Evolutionary conservation across 2,888 invertebrate species (phyloP).

Genomic region (Pterostichus madidus): DNA sequence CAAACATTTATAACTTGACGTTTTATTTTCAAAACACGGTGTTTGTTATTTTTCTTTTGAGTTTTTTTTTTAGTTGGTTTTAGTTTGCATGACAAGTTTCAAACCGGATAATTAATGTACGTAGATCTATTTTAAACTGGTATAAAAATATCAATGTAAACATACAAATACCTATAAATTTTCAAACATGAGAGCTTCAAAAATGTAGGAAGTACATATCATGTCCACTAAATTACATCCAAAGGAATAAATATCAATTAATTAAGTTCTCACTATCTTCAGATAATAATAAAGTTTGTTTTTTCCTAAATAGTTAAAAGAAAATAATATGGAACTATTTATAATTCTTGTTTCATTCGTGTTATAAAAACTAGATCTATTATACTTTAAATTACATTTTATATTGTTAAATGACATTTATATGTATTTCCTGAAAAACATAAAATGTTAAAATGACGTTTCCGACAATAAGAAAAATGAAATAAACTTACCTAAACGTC

Average conservation of each 20-base stretch:
- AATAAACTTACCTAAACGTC: conserved; percentile 88
- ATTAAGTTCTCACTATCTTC: neutral
- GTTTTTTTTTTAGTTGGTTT: conserved; percentile 6
- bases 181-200: neutral
- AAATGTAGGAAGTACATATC: conserved; percentile 2
- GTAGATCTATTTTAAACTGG: conserved; percentile 41
- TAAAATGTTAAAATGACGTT: conserved; percentile 3
- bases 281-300: too few species aligned
- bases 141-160: conserved; percentile 33
- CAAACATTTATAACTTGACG: neutral
- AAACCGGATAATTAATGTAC: conserved; percentile 34
- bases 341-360: too few species aligned
- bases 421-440: neutral
- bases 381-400: conserved; percentile 8
- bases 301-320: too few species aligned
- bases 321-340: too few species aligned
- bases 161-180: conserved; percentile 15
- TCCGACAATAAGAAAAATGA: neutral
- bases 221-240: neutral
- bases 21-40: conserved; percentile 35
- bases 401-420: neutral
- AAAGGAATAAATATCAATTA: neutral
- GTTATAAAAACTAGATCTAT: neutral
- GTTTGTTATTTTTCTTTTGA: conserved; percentile 15
- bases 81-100: conserved; percentile 30